Evolutionary conservation across 2,797 vertebrate genomes (phyloP).

Genomic region (Eulemur mongoz): DNA sequence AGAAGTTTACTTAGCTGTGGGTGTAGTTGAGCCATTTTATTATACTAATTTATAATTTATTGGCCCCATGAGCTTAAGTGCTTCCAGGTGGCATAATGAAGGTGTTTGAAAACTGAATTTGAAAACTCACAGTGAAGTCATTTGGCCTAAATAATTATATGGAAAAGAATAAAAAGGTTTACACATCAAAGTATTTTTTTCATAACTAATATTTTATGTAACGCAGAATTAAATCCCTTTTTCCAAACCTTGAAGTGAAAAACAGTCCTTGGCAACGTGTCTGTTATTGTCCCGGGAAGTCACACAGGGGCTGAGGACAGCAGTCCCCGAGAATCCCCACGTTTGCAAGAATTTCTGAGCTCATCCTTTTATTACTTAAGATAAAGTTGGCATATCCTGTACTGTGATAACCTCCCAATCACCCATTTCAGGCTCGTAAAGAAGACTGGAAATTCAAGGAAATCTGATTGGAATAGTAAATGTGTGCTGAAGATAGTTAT

Average conservation of each 20-base stretch:
- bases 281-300: too few species aligned
- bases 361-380: neutral
- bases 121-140: neutral
- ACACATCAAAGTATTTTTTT: neutral
- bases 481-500: fast-evolving
- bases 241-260: neutral
- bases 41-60: too few species aligned
- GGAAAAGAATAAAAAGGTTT: neutral
- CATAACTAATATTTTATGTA: neutral
- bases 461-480: neutral
- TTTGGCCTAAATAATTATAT: neutral
- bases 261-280: neutral
- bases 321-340: fast-evolving
- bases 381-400: too few species aligned
- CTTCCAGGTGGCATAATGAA: neutral
- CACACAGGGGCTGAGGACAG: neutral
- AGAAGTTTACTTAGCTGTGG: neutral
- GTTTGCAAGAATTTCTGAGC: neutral
- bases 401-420: neutral
- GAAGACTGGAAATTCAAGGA: neutral
- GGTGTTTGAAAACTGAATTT: neutral
- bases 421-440: too few species aligned
- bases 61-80: neutral
- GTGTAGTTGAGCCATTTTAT: neutral
- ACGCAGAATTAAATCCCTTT: neutral